phyloP scores from a whole-genome alignment of 1,140 invertebrate species.

The Palaemon carinicauda region DNA sequence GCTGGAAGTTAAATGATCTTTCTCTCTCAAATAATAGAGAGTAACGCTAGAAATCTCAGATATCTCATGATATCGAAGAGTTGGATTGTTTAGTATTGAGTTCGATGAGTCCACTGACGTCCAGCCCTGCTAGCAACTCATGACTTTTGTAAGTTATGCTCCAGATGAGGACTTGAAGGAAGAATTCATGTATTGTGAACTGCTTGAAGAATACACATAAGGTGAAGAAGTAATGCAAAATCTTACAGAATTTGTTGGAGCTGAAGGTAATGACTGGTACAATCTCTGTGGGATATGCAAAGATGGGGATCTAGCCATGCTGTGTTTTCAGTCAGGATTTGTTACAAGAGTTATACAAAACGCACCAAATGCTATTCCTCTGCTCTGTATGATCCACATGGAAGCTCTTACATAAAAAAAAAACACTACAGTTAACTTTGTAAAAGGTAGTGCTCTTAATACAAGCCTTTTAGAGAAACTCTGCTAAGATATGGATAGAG shows the following conservation, averaged over 20 bases:
- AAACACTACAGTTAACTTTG: too few species aligned
- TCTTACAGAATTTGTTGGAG: conserved; percentile 58
- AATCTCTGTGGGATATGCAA: conserved; percentile 63
- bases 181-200: conserved; percentile 5
- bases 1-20: too few species aligned
- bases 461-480: too few species aligned
- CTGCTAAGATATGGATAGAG: too few species aligned
- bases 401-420: conserved; percentile 11
- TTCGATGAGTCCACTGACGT: too few species aligned
- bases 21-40: too few species aligned
- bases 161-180: too few species aligned
- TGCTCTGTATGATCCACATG: conserved; percentile 61
- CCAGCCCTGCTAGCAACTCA: conserved; percentile 3
- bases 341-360: conserved; percentile 61
- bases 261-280: conserved; percentile 59
- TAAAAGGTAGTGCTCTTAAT: too few species aligned
- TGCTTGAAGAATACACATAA: background rate
- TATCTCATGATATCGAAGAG: too few species aligned
- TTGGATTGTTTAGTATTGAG: too few species aligned
- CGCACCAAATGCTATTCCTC: conserved; percentile 60
- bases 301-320: too few species aligned
- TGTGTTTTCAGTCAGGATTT: conserved; percentile 62
- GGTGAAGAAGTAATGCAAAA: conserved; percentile 34
- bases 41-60: too few species aligned
- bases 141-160: conserved; percentile 1